Conservation (phyloP, 2,888 invertebrate species). For the Balanococcus diminutus region DNA sequence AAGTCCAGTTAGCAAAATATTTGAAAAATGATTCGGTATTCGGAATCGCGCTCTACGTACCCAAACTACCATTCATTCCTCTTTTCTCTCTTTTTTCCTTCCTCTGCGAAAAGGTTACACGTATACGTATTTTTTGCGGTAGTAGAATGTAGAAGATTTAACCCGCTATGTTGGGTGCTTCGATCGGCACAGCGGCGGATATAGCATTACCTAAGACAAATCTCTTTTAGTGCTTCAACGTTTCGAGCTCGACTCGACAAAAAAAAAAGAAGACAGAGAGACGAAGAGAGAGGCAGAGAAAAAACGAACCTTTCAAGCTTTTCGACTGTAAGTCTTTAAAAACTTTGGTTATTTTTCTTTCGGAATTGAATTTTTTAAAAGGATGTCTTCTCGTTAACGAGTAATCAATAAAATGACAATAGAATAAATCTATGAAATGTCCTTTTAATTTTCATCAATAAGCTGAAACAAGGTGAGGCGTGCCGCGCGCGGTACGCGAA, state of each 20-base stretch:
- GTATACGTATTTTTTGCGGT: neutral
- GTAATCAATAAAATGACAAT: constrained; percentile 17
- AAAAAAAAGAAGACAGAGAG: neutral
- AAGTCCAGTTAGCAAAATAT: constrained; percentile 32
- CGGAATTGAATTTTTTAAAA: constrained; percentile 24
- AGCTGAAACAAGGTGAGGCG: neutral
- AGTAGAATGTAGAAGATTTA: neutral
- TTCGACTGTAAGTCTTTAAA: constrained; percentile 17
- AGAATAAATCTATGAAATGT: constrained; percentile 23
- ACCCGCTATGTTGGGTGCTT: neutral
- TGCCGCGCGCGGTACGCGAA: neutral
- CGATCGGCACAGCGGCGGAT: neutral
- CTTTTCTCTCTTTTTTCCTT: neutral
- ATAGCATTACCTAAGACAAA: constrained; percentile 3
- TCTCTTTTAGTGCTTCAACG: constrained; percentile 15
- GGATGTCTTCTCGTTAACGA: constrained; percentile 27
- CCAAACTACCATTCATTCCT: neutral
- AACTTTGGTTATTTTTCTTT: constrained; percentile 22
- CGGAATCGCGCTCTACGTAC: neutral
- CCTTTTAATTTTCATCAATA: constrained; percentile 23
- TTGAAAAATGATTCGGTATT: constrained; percentile 39
- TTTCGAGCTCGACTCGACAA: neutral
- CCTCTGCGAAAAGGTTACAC: neutral
- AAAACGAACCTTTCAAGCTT: constrained; percentile 5
- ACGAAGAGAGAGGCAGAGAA: neutral